Percentiles rank a stretch among this genome's conserved stretches.
These are phyloP conservation scores for Zosterops borbonicus DNA, from an alignment of 2,113 vertebrate genomes.

Conservation along the genomic window DNA sequence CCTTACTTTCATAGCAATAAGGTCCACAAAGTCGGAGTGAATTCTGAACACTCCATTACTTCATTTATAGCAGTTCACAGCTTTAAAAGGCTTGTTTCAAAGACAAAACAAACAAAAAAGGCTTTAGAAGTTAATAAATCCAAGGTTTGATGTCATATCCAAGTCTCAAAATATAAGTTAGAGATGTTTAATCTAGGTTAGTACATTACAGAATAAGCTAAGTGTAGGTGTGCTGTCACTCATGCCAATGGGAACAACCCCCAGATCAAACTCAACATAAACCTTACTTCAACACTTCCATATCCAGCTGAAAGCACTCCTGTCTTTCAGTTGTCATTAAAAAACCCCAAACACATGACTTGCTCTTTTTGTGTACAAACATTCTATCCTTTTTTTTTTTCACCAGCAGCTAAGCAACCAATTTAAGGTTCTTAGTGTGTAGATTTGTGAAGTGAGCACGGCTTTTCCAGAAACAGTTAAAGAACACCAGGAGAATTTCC, in stretches of 20 bases:
- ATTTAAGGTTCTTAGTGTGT: not conserved
- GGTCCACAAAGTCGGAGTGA: not conserved
- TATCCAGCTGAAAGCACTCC: not conserved
- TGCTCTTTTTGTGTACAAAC: not conserved
- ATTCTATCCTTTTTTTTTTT: not conserved
- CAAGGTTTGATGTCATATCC: not conserved
- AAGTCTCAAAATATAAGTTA: not conserved
- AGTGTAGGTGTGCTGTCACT: not conserved
- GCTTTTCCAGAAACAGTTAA: not conserved
- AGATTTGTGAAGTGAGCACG: not conserved
- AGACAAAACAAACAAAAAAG: not conserved
- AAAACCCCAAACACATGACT: not conserved
- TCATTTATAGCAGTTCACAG: not conserved
- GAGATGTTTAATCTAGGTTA: not conserved
- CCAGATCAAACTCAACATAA: not conserved
- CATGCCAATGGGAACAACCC: not conserved
- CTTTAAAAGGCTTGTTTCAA: not conserved
- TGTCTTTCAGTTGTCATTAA: not conserved
- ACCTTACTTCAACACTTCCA: not conserved
- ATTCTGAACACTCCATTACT: not conserved
- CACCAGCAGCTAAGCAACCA: not conserved
- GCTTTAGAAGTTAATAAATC: not conserved
- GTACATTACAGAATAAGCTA: not conserved
- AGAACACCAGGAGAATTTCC: not conserved
- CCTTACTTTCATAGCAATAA: not conserved